Base-by-base conservation (phyloP, 2,888 invertebrate genomes). In the Machimus rusticus region DNA sequence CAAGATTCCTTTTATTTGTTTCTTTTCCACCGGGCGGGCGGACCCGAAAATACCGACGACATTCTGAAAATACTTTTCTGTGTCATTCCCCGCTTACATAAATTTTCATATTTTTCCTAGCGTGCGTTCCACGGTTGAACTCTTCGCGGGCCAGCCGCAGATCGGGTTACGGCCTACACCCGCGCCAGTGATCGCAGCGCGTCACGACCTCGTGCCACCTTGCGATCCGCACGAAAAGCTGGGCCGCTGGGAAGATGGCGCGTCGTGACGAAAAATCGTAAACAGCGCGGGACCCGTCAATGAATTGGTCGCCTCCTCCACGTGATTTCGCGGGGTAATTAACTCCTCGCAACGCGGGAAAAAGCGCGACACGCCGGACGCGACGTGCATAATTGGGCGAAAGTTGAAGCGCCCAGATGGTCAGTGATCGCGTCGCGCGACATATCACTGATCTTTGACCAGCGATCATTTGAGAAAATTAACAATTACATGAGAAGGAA, bases 231-330 rank as follows among this genome's bases (percentile, higher is more conserved):
- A 37, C 12, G 19, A 19, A 46, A 55, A 66, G 37, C 19, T n/a
- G 39, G 9, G 1, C 43, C 37, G 16, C 34, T 34, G 19, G 43
- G 74, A 85, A 46, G 46, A 85, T 85, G 46, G 74, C 85, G 85
- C 74, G 46, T 85, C 85, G 85, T 85, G 85, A 85, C 74, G 43
- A 46, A 85, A 85, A 85, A 85, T 74, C 74, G 74, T 85, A 85
- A 85, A 85, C 28, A 28, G 31, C 19, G n/a, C 39, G 28, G 39
- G 23, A 31, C 31, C 84, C 85, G 74, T 85, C 46, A 74, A 74
- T 85, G 74, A 74, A 85, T 39, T 74, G 74, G 12, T 74, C 46
- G 85, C 85, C 85, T 85, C 85, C 74, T 85, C 34, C 74, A 74
- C 74, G 14, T 57, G 57, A 37, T 16, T 79, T 79, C 16, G 79